phyloP scores from a whole-genome alignment of 2,113 vertebrate genomes.

The Aviceda subcristata region DNA sequence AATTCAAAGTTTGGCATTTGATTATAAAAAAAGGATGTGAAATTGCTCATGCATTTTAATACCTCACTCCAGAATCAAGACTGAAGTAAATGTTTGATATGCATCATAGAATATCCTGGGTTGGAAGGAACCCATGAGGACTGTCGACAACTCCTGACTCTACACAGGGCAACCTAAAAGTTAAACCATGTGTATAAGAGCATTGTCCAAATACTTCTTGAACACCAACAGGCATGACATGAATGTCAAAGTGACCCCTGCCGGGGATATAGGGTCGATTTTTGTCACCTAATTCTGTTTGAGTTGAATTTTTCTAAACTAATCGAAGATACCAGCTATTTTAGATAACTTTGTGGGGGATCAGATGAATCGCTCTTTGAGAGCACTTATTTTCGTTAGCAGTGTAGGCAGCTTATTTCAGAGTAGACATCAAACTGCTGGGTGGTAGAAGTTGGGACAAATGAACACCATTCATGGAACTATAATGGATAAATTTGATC shows the following conservation, averaged over 20 bases:
- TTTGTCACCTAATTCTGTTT: background rate
- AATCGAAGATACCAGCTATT: background rate
- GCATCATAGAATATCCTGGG: background rate
- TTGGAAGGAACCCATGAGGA: background rate
- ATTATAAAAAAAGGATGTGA: background rate
- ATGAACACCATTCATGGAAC: background rate
- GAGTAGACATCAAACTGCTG: background rate
- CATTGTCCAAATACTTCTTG: background rate
- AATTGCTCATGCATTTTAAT: background rate
- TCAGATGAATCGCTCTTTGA: background rate
- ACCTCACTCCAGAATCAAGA: background rate
- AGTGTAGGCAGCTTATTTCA: background rate
- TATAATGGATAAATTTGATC: background rate
- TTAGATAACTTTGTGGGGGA: background rate
- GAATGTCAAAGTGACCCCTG: background rate
- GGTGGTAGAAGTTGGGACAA: background rate
- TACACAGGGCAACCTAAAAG: background rate
- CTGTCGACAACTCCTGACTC: background rate
- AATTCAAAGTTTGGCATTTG: background rate
- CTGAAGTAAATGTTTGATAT: background rate
- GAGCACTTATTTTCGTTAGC: background rate
- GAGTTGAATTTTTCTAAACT: background rate
- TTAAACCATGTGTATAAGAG: background rate
- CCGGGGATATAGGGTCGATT: background rate
- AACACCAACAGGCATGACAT: background rate